phyloP scores from a whole-genome alignment of 2,113 vertebrate genomes.

The Falco punctatus region DNA sequence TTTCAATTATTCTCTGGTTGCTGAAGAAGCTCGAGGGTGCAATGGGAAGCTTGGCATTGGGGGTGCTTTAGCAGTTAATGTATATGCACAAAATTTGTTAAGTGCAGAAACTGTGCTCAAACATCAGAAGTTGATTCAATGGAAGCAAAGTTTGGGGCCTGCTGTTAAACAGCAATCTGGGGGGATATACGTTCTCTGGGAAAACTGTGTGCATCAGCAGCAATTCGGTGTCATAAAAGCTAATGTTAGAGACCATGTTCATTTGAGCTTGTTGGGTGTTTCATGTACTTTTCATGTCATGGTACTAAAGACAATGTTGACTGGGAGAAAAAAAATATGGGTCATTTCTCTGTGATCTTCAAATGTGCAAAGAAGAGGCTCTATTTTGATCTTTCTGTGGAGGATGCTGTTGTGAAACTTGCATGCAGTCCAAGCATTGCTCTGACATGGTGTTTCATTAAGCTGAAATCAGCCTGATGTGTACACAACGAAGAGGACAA shows the following conservation, averaged over 20 bases:
- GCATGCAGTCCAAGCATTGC: fast-evolving
- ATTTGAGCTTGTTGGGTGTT: not conserved
- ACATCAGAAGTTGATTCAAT: not conserved
- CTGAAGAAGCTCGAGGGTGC: not conserved
- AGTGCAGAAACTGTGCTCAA: not conserved
- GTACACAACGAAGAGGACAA: not conserved
- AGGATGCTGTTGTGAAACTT: not conserved
- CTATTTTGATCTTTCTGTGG: not conserved
- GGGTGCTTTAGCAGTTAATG: not conserved
- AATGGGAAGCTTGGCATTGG: not conserved
- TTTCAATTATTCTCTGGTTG: not conserved
- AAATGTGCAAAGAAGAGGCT: not conserved
- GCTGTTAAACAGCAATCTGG: not conserved
- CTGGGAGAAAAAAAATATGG: not conserved
- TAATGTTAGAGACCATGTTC: fast-evolving
- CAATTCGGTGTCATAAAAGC: not conserved
- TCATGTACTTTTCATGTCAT: not conserved
- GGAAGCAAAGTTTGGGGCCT: not conserved
- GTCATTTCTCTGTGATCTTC: not conserved
- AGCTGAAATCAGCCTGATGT: not conserved
- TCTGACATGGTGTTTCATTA: not conserved
- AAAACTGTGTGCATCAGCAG: not conserved
- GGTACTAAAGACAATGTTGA: not conserved
- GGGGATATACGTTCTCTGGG: fast-evolving
- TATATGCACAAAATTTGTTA: not conserved